Evolutionary conservation across 2,888 invertebrate species (phyloP).

Genomic region (Lepidonotus clava): DNA sequence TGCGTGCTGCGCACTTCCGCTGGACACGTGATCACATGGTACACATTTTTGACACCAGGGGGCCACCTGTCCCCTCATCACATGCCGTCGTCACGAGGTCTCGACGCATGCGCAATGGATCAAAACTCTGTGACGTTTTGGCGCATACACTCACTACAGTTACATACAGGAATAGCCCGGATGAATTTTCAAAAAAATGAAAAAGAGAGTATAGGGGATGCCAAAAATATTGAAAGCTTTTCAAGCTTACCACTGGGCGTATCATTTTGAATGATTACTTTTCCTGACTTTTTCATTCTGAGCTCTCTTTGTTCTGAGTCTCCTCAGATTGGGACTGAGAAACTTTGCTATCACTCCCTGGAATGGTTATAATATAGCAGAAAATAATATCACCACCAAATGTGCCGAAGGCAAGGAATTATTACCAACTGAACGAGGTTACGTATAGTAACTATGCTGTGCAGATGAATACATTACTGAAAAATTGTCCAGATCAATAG

Average conservation of each 20-base stretch:
- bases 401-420: constrained; percentile 21
- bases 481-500: background rate
- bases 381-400: constrained; percentile 1
- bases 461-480: background rate
- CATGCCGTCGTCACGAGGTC: constrained; percentile 21
- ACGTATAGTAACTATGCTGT: constrained; percentile 2
- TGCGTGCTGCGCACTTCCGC: background rate
- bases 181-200: background rate
- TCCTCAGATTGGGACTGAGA: background rate
- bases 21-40: background rate
- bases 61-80: background rate
- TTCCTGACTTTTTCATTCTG: background rate
- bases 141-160: background rate
- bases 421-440: background rate
- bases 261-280: constrained; percentile 6
- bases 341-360: constrained; percentile 50
- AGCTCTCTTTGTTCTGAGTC: constrained; percentile 19
- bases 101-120: background rate
- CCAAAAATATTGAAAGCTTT: constrained; percentile 7
- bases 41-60: background rate
- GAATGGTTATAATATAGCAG: constrained; percentile 52
- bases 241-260: background rate
- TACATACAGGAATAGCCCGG: background rate
- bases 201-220: constrained; percentile 7
- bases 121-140: constrained; percentile 4